Evolutionary conservation across 2,113 vertebrate species (phyloP), one percentile per base, ranked within the genome.

Genomic region (Bubo scandiacus): DNA sequence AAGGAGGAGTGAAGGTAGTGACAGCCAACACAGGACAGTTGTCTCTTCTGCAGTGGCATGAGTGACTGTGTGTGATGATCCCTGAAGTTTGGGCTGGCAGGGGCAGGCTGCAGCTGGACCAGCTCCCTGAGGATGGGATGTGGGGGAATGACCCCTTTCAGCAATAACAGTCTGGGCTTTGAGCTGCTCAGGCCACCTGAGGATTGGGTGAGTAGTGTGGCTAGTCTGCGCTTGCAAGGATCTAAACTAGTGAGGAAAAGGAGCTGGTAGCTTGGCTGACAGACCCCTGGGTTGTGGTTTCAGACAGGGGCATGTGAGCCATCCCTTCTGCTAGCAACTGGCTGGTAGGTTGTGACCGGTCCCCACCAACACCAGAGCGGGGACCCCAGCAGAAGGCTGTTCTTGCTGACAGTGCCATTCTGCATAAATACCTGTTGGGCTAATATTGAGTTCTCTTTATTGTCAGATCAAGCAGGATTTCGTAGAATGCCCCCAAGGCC

Each of bases 301-400:
- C 43, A 36, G 38, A 75, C 1, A 15, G 32, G 13, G 20, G 7
- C 38, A 66, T 0, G 0, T 34, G 32, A 80, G 11, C 38, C 45
- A 67, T 36, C 0, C 0, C 42, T 77, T 45, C 71, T 75, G 42
- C 25, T n/a, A 59, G 17, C 62, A 68, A 11, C 22, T 11, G 43
- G 22, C 18, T 25, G 26, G 55, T 8, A 34, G 27, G 30, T 6
- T 65, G 49, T 63, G 38, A n/a, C 57, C 52, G 32, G 25, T 9
- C 11, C 51, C 40, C 57, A 29, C 21, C 25, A 42, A 15, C 54
- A 59, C 23, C 67, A 65, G 14, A 30, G 36, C 32, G 57, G 30
- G 54, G 38, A 38, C 30, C 3, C 47, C 54, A 79, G 38, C 38
- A 77, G 51, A 29, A 72, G 15, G 27, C 82, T 43, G 12, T 5